Conservation (phyloP, 2,888 invertebrate genomes). For the Vannuccia rotundouncinata region DNA sequence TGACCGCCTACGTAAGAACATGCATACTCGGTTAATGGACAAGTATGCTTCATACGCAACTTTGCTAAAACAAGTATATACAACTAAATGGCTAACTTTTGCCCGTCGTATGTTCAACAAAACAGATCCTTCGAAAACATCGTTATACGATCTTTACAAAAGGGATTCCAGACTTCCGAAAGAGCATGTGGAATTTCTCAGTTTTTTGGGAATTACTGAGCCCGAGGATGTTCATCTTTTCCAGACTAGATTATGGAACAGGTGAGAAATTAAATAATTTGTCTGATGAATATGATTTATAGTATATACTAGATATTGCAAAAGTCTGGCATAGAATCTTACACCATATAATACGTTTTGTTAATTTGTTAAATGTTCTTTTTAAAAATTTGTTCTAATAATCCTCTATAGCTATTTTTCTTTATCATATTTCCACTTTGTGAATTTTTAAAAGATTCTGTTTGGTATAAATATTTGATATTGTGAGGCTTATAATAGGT, state of each 20-base stretch:
- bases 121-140: neutral
- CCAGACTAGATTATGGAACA: neutral
- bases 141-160: neutral
- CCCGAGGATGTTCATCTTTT: constrained; percentile 4
- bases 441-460: no score
- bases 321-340: no score
- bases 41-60: neutral
- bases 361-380: no score
- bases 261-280: neutral
- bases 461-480: no score
- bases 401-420: no score
- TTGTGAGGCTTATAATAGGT: no score
- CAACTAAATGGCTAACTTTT: neutral
- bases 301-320: no score
- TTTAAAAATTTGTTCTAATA: no score
- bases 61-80: neutral
- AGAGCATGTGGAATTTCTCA: constrained; percentile 8
- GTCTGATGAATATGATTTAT: no score
- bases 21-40: neutral
- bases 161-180: neutral
- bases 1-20: neutral
- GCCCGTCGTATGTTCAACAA: neutral
- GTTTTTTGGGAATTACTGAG: constrained; percentile 14
- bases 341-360: no score
- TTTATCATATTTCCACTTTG: no score